Evolutionary conservation across 2,113 vertebrate genomes (phyloP).

Genomic region (Rhinolophus sinicus): DNA sequence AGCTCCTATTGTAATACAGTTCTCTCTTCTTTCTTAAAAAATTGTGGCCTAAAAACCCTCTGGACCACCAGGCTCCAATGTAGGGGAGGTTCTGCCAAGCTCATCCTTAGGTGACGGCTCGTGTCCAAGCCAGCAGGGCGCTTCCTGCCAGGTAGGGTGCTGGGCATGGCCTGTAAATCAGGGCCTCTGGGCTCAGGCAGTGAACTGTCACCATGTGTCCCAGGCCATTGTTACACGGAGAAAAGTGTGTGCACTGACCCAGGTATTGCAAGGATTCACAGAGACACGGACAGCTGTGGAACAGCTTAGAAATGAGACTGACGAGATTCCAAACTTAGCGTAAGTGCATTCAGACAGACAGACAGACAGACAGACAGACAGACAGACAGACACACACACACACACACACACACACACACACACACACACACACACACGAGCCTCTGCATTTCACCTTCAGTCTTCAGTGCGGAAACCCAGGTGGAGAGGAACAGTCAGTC

Average conservation of each 20-base stretch:
- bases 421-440: no score
- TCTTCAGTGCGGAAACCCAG: no score
- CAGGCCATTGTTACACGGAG: no score
- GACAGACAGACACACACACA: no score
- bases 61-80: neutral
- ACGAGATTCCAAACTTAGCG: neutral
- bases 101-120: accelerated
- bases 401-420: no score
- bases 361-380: no score
- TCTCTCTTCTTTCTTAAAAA: neutral
- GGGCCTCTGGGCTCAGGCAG: neutral
- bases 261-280: accelerated
- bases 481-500: neutral
- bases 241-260: no score
- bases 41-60: no score
- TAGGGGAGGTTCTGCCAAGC: neutral
- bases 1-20: neutral
- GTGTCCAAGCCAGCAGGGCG: neutral
- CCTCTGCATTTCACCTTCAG: neutral
- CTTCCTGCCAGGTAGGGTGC: neutral
- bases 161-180: no score
- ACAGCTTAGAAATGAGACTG: accelerated
- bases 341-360: neutral
- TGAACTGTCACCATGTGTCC: accelerated
- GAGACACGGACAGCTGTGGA: accelerated